Evolutionary conservation across 2,113 vertebrate species (phyloP).

Genomic region (Cinclus cinclus): DNA sequence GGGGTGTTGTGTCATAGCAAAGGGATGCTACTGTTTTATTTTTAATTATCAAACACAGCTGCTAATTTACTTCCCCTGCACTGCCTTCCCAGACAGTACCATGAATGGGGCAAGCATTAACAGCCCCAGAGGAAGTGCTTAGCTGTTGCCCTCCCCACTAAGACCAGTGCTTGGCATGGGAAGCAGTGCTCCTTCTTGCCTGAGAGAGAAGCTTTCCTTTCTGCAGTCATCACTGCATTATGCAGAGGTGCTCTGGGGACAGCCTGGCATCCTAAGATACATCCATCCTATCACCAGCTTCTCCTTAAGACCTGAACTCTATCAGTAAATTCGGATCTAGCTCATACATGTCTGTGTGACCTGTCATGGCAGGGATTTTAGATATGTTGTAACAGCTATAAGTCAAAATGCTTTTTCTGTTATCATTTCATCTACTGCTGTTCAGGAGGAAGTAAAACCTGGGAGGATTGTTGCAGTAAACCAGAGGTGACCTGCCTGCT

Average conservation of each 20-base stretch:
- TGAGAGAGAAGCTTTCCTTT: background rate
- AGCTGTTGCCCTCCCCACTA: background rate
- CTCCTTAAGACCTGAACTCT: background rate
- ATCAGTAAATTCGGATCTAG: background rate
- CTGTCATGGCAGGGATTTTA: background rate
- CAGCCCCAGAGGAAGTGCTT: background rate
- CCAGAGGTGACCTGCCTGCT: background rate
- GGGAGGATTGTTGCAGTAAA: background rate
- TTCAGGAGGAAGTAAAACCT: background rate
- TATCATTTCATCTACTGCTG: background rate
- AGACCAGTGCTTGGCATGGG: background rate
- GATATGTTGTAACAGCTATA: background rate
- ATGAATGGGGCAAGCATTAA: background rate
- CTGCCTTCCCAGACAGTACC: background rate
- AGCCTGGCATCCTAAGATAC: background rate
- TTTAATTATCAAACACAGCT: background rate
- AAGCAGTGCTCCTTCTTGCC: background rate
- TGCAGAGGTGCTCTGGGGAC: background rate
- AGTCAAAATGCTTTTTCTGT: background rate
- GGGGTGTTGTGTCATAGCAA: background rate
- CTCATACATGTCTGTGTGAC: background rate
- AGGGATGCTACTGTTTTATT: background rate
- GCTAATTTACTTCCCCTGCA: background rate
- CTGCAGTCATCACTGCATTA: accelerated
- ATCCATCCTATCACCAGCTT: background rate